Conservation (phyloP, 1,140 invertebrate genomes). For the Polypedilum pembai region DNA sequence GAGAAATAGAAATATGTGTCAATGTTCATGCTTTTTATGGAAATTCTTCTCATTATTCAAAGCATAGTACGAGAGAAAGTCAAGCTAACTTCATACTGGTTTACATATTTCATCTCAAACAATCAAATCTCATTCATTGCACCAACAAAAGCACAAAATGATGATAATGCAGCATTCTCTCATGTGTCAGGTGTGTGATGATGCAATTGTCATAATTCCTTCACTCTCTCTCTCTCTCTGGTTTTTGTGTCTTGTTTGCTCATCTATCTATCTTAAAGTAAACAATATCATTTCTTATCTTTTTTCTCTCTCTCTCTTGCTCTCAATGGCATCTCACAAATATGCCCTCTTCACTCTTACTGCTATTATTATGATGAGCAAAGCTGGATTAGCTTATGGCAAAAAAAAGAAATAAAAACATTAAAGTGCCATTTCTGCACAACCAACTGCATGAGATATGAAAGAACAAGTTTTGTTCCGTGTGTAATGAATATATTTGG, state of each 20-base stretch:
- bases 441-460: neutral
- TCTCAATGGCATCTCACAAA: neutral
- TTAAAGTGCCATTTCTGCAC: slow-evolving; percentile 2
- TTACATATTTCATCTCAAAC: no score
- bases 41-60: neutral
- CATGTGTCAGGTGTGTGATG: neutral
- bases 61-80: neutral
- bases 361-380: neutral
- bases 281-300: neutral
- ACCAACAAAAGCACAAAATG: neutral
- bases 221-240: no score
- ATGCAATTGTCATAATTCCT: neutral
- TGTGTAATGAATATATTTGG: neutral
- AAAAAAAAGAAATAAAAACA: slow-evolving; percentile 6
- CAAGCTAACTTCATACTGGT: neutral
- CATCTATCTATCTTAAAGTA: no score
- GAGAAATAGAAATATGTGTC: slow-evolving; percentile 14
- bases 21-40: neutral
- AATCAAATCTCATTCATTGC: neutral
- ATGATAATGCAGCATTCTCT: neutral
- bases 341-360: neutral
- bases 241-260: no score
- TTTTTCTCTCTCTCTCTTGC: neutral
- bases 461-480: slow-evolving; percentile 3
- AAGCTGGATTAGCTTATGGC: neutral